Conservation (phyloP, 2,113 vertebrate species). For the Trematomus loennbergii region DNA sequence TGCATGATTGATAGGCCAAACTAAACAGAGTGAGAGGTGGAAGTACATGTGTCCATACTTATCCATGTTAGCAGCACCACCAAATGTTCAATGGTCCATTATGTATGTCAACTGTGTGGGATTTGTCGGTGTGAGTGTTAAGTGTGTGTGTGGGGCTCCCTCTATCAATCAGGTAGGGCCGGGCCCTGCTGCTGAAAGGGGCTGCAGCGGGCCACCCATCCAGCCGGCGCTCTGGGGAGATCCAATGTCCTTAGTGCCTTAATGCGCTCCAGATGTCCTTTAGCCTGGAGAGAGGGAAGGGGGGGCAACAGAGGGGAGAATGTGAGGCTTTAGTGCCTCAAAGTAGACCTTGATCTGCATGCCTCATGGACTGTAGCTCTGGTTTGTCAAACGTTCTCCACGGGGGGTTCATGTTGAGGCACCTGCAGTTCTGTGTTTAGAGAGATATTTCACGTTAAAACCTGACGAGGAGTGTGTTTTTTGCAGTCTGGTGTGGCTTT, state of each 20-base stretch:
- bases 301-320: conserved; percentile 1
- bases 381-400: conserved; percentile 49
- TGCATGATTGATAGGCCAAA: conserved; percentile 41
- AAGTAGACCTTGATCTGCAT: conserved; percentile 39
- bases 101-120: conserved; percentile 46
- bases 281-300: conserved; percentile 47
- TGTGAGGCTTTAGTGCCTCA: conserved; percentile 43
- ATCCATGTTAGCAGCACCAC: conserved; percentile 49
- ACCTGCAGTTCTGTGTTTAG: conserved; percentile 67
- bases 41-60: conserved; percentile 51
- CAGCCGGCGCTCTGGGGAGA: conserved; percentile 82
- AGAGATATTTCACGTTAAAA: conserved; percentile 16
- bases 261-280: conserved; percentile 86
- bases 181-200: conserved; percentile 81
- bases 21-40: conserved; percentile 36
- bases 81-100: conserved; percentile 16
- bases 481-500: conserved; percentile 10
- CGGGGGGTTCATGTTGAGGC: conserved; percentile 64
- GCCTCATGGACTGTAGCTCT: conserved; percentile 32
- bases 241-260: conserved; percentile 82
- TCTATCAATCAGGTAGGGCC: conserved; percentile 82
- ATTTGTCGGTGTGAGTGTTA: conserved; percentile 68
- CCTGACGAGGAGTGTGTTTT: neutral
- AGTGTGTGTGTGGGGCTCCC: conserved; percentile 70
- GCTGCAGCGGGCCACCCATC: conserved; percentile 83